Conservation (phyloP, 1,140 invertebrate genomes). For the Dendrolimus punctatus region DNA sequence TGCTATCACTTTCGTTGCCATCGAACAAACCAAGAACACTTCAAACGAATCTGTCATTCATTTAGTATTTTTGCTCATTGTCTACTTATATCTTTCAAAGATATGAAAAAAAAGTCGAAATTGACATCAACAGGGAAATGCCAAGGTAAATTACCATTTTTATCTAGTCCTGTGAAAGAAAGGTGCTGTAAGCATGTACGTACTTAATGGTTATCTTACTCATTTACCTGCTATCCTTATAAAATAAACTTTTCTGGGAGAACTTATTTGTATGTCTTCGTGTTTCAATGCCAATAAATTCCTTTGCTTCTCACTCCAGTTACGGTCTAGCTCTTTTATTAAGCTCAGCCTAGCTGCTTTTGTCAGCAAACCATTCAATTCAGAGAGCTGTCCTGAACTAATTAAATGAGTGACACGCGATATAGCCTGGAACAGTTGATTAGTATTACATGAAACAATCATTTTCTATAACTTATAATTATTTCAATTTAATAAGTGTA, state of each 20-base stretch:
- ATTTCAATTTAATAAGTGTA: too few species aligned
- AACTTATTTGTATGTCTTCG: conserved; percentile 56
- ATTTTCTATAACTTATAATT: too few species aligned
- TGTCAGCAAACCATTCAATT: conserved; percentile 56
- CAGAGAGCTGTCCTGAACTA: conserved; percentile 39
- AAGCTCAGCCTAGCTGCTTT: conserved; percentile 51
- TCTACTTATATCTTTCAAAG: too few species aligned
- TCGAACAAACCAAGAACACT: too few species aligned
- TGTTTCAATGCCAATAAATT: conserved; percentile 37
- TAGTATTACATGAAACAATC: too few species aligned
- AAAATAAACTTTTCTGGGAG: conserved; percentile 58
- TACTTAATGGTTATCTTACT: conserved; percentile 2
- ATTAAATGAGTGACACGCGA: conserved; percentile 52
- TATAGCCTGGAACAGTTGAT: conserved; percentile 37
- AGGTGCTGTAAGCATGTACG: conserved; percentile 4
- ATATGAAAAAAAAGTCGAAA: too few species aligned
- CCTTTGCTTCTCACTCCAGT: conserved; percentile 50
- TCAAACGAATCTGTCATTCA: too few species aligned
- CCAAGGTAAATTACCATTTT: neutral
- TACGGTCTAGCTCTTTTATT: conserved; percentile 47
- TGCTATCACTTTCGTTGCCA: too few species aligned
- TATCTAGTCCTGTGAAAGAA: neutral
- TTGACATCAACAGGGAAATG: too few species aligned
- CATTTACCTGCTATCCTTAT: conserved; percentile 52
- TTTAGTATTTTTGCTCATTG: too few species aligned